Percentiles rank a stretch among this genome's conserved stretches.
Conservation (phyloP, 1,140 invertebrate genomes). For the Brachionus rotundiformis region DNA sequence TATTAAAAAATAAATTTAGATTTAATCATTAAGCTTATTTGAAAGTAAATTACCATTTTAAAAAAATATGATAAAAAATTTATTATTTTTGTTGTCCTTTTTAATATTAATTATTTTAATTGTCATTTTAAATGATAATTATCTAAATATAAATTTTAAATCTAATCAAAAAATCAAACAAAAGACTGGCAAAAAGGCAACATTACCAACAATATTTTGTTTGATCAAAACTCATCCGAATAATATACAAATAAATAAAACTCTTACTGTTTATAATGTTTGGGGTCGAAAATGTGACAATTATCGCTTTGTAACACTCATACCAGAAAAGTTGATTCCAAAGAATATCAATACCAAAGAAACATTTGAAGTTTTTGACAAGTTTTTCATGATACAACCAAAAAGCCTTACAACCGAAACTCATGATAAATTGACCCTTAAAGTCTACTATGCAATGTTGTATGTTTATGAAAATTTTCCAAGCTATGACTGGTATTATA, state of each 20-base stretch:
- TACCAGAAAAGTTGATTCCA: not conserved
- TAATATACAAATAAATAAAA: not conserved
- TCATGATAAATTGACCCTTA: not conserved
- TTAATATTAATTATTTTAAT: too few species aligned
- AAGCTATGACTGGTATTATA: slow-evolving; percentile 81
- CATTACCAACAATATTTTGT: slow-evolving; percentile 22
- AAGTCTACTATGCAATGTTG: slow-evolving; percentile 5
- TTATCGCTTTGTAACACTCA: not conserved
- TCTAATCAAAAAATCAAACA: too few species aligned
- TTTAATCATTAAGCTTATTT: too few species aligned
- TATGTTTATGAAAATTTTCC: slow-evolving; percentile 66
- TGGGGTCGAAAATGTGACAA: slow-evolving; percentile 10
- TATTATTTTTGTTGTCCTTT: too few species aligned
- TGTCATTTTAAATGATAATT: too few species aligned
- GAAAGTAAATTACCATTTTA: too few species aligned
- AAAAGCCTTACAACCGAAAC: not conserved
- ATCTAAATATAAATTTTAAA: too few species aligned
- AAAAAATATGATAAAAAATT: too few species aligned
- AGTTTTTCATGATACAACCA: slow-evolving; percentile 37
- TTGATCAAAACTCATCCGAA: slow-evolving; percentile 22
- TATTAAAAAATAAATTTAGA: too few species aligned
- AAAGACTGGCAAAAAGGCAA: too few species aligned
- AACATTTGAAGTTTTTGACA: slow-evolving; percentile 3
- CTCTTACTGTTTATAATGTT: not conserved
- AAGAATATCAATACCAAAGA: not conserved